A percentile compares a stretch with the other conserved stretches of the same genome.
Conservation (phyloP, 2,797 vertebrate species). For the Enteromius paludinosus region DNA sequence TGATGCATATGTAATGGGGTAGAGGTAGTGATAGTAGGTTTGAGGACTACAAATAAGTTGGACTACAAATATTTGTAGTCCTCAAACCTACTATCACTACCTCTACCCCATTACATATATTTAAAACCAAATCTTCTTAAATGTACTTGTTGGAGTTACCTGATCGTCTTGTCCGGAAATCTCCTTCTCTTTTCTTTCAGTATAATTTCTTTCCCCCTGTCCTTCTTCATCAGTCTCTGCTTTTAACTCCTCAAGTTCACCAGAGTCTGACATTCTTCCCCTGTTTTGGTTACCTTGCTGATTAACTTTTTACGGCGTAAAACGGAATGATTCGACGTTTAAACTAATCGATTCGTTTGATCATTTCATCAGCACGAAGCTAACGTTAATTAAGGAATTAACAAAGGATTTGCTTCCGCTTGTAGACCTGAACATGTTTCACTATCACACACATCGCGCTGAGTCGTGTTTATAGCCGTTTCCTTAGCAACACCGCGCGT, state of each 20-base stretch:
- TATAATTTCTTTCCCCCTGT: background rate
- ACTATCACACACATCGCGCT: background rate
- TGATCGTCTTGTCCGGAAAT: constrained; percentile 39
- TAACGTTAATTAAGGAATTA: background rate
- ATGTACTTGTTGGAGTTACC: constrained; percentile 1
- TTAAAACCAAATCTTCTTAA: background rate
- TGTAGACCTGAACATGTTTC: background rate
- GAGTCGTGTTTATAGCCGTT: constrained; percentile 44
- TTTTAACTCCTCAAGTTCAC: constrained; percentile 60
- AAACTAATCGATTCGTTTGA: background rate
- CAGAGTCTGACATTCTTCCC: constrained; percentile 55
- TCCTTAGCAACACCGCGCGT: constrained; percentile 25
- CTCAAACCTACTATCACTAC: too few relatives aligned
- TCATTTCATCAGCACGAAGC: background rate
- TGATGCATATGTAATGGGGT: too few relatives aligned
- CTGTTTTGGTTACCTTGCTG: background rate
- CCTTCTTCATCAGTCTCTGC: constrained; percentile 57
- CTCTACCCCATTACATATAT: too few relatives aligned
- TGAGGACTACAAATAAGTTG: too few relatives aligned
- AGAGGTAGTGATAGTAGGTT: too few relatives aligned
- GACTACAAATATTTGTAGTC: too few relatives aligned
- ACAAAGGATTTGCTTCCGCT: background rate
- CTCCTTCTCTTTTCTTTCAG: constrained; percentile 17
- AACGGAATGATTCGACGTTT: background rate
- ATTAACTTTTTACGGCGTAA: background rate